phyloP scores from a whole-genome alignment of 1,140 invertebrate genomes.

The Tyrophagus putrescentiae region DNA sequence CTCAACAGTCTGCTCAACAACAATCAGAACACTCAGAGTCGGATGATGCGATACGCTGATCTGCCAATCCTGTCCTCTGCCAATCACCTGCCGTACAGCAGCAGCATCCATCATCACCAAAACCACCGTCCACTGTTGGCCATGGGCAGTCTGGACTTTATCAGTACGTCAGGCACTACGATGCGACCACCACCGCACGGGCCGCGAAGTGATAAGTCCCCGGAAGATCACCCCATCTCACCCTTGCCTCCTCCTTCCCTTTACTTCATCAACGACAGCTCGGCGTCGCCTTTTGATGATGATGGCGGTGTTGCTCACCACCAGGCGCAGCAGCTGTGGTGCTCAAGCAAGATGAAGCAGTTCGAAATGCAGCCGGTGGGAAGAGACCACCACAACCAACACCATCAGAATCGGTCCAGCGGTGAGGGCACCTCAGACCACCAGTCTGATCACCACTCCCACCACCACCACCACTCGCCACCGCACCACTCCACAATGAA shows the following conservation, averaged over 20 bases:
- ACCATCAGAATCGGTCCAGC: too few relatives aligned
- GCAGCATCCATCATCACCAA: background rate
- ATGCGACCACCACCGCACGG: background rate
- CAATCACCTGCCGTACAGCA: too few relatives aligned
- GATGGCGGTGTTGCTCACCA: background rate
- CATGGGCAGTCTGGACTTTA: background rate
- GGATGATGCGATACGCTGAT: too few relatives aligned
- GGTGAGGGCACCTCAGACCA: too few relatives aligned
- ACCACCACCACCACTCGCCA: too few relatives aligned
- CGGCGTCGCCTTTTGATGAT: background rate
- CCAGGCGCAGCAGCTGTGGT: background rate
- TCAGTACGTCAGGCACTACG: background rate
- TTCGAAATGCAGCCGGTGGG: too few relatives aligned
- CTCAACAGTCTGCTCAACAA: too few relatives aligned
- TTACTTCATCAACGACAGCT: constrained; percentile 13
- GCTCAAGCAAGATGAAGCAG: too few relatives aligned
- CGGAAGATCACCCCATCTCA: constrained; percentile 8
- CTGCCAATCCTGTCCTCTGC: too few relatives aligned
- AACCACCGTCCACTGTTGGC: background rate
- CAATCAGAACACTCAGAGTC: too few relatives aligned
- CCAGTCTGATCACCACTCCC: too few relatives aligned
- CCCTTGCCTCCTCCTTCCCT: constrained; percentile 21
- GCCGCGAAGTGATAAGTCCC: background rate
- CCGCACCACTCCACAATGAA: too few relatives aligned
- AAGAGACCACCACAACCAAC: background rate